Evolutionary conservation across 2,797 vertebrate genomes (phyloP).

Genomic region (Jordanella pulchra): DNA sequence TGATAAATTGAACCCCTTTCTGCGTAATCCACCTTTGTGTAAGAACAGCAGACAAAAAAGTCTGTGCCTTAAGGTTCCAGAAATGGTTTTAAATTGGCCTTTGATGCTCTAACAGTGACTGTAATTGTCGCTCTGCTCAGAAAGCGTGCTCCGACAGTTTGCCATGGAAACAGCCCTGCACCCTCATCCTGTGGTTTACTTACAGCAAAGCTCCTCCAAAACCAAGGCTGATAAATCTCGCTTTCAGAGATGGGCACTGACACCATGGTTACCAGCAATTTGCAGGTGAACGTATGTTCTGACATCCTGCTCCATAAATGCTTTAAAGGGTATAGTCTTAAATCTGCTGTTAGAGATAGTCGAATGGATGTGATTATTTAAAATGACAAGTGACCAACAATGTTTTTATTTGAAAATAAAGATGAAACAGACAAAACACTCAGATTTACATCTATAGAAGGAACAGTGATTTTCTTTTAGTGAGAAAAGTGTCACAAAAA

Average conservation of each 20-base stretch:
- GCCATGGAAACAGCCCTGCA: constrained; percentile 69
- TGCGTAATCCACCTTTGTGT: constrained; percentile 30
- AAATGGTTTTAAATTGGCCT: constrained; percentile 42
- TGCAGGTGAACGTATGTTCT: neutral
- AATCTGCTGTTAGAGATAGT: neutral
- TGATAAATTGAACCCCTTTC: constrained; percentile 53
- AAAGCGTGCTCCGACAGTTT: constrained; percentile 42
- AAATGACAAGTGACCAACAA: neutral
- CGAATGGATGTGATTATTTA: neutral
- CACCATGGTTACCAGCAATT: neutral
- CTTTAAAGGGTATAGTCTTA: neutral
- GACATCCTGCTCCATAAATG: neutral
- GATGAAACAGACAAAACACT: neutral
- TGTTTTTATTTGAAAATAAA: neutral
- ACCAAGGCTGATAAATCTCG: constrained; percentile 10
- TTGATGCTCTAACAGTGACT: constrained; percentile 57
- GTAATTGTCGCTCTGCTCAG: constrained; percentile 56
- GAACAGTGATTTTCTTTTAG: neutral
- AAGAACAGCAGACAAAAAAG: constrained; percentile 11
- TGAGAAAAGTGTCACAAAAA: neutral
- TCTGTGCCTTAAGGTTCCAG: constrained; percentile 22
- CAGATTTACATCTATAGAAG: neutral
- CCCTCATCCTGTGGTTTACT: constrained; percentile 44
- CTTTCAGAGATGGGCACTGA: neutral
- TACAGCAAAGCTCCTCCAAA: constrained; percentile 43